Evolutionary conservation across 2,113 vertebrate genomes (phyloP).

Genomic region (Melanostigma gelatinosum): DNA sequence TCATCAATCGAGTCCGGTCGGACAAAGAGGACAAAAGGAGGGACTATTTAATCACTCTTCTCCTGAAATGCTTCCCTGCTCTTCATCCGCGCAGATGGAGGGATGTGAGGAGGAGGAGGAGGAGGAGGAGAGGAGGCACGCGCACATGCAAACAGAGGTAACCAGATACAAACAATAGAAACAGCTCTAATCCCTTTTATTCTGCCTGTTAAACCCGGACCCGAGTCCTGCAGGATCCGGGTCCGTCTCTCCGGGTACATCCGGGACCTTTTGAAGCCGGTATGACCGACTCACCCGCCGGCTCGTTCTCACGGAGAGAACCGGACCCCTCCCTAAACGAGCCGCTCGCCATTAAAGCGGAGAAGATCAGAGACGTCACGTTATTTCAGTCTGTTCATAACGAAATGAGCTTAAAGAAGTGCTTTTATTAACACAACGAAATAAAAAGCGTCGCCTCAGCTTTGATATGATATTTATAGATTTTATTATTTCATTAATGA

Average conservation of each 20-base stretch:
- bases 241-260: not conserved
- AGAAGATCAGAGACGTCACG: not conserved
- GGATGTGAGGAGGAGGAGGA: conserved; percentile 59
- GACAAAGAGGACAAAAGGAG: not conserved
- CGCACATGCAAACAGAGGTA: conserved; percentile 79
- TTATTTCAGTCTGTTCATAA: not conserved
- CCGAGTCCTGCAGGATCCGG: fast-evolving
- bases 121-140: conserved; percentile 60
- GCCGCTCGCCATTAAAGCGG: conserved; percentile 15
- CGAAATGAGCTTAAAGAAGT: not conserved
- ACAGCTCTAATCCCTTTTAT: fast-evolving
- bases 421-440: not conserved
- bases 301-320: conserved; percentile 34
- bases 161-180: conserved; percentile 16
- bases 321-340: conserved; percentile 73
- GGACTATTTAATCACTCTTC: not conserved
- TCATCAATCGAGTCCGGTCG: not conserved
- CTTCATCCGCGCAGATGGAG: conserved; percentile 78
- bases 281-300: conserved; percentile 12
- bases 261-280: conserved; percentile 10
- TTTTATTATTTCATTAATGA: too few species aligned
- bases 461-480: too few species aligned
- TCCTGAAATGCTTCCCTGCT: conserved; percentile 68
- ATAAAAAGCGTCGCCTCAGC: not conserved
- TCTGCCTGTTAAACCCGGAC: not conserved